Percentiles rank a stretch among this genome's conserved stretches.
phyloP scores from a whole-genome alignment of 1,140 invertebrate genomes.

The Mylabris phalerata region DNA sequence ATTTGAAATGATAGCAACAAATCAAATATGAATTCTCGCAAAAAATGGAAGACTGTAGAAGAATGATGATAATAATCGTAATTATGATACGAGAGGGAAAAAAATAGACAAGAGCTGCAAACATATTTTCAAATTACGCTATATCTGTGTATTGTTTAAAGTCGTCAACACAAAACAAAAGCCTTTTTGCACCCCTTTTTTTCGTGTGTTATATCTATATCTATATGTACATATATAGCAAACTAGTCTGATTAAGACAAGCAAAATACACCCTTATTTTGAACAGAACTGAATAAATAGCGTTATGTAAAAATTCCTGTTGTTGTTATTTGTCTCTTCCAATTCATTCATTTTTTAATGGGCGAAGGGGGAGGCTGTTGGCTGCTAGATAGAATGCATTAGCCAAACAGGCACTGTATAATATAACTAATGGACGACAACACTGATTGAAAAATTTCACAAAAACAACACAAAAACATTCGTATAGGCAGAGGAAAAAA shows the following conservation, averaged over 20 bases:
- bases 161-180: slow-evolving; percentile 39
- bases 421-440: slow-evolving; percentile 38
- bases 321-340: not conserved
- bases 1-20: no score
- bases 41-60: no score
- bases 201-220: no score
- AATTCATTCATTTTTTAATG: slow-evolving; percentile 20
- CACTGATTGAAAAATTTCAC: slow-evolving; percentile 37
- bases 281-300: slow-evolving; percentile 18
- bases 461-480: slow-evolving; percentile 29
- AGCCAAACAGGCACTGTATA: slow-evolving; percentile 33
- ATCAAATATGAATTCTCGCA: no score
- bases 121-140: slow-evolving; percentile 32
- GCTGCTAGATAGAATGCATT: slow-evolving; percentile 21
- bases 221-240: slow-evolving; percentile 1
- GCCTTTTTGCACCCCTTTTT: slow-evolving; percentile 32
- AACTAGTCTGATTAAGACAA: slow-evolving; percentile 40
- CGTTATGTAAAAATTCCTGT: slow-evolving; percentile 33
- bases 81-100: not conserved
- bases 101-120: not conserved
- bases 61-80: slow-evolving; percentile 1
- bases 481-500: slow-evolving; percentile 9
- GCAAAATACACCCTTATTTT: slow-evolving; percentile 33
- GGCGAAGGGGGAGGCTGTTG: no score
- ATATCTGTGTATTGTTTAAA: slow-evolving; percentile 33